Base-by-base conservation (phyloP, 1,140 invertebrate species). In the Steinernema feltiae region DNA sequence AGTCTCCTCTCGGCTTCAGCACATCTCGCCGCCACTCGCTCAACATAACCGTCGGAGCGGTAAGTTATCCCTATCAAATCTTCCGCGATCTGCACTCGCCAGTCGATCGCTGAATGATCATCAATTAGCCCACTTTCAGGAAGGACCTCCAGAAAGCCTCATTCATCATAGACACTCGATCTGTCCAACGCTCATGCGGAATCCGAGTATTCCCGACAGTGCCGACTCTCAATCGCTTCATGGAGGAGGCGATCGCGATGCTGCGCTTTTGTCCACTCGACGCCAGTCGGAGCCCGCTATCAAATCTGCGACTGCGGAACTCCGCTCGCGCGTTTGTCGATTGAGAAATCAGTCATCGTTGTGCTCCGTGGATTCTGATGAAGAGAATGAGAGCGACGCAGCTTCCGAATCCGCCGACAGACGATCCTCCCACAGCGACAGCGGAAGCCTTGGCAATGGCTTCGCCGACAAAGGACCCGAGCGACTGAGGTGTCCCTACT, bases 261-360 rank as follows among this genome's bases (percentile, higher is more conserved):
- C 53, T 27, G 53, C 15, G 7, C 53, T 21, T 27, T 18, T 7
- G 7, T 63, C 53, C 3, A 63, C 2, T 27, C 15, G 53, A 63
- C 53, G 53, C 53, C 53, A 63, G 53, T 63, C 53, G 15, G 53
- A 63, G 24, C 53, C 53, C 24, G 53, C 53, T 21, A 63, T 63
- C 24, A 63, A 63, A 27, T 27, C 53, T 3, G 53, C n/a, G n/a
- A n/a, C n/a, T n/a, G n/a, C 24, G 7, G 53, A 63, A 27, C 24
- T 63, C 7, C 53, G 24, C 24, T n/a, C 53, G 2, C 7, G 24
- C 2, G 24, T 63, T 21, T 3, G 24, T 3, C 12, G 53, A 7
- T 21, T 63, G 7, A 12, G 53, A 21, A 63, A 63, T 63, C 53
- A 63, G 24, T 63, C 53, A 3, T 63, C 53, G 53, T 27, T 63